These are phyloP conservation scores for Nipponacmea schrenckii DNA, from an alignment of 2,888 invertebrate genomes.

Conservation along the genomic window DNA sequence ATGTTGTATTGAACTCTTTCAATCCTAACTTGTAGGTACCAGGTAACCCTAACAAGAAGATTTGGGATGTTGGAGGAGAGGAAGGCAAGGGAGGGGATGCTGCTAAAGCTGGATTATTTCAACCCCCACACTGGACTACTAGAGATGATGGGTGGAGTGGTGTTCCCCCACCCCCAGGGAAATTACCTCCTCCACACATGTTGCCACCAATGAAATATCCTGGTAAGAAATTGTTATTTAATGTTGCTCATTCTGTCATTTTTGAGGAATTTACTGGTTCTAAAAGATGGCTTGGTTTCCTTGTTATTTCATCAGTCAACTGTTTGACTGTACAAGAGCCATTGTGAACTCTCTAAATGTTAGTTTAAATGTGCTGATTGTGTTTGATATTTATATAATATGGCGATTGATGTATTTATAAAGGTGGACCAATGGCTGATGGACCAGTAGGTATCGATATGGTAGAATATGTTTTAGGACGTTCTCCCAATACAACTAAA, in stretches of 20 bases:
- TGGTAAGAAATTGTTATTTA: not conserved
- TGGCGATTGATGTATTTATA: not conserved
- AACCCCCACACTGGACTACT: conserved; percentile 56
- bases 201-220: not conserved
- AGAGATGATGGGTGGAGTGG: conserved; percentile 47
- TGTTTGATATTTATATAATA: no score
- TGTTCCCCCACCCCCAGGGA: conserved; percentile 18
- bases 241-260: no score
- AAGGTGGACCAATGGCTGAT: not conserved
- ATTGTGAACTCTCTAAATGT: no score
- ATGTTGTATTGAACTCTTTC: no score
- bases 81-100: conserved; percentile 39
- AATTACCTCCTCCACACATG: not conserved
- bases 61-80: conserved; percentile 51
- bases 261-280: no score
- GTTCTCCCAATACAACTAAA: conserved; percentile 77
- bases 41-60: conserved; percentile 42
- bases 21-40: not conserved
- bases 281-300: no score
- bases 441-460: conserved; percentile 93
- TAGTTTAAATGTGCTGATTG: no score
- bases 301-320: no score
- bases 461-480: conserved; percentile 97
- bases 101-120: conserved; percentile 44
- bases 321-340: no score